phyloP scores from a whole-genome alignment of 2,797 vertebrate species.

The Nyctibius grandis region DNA sequence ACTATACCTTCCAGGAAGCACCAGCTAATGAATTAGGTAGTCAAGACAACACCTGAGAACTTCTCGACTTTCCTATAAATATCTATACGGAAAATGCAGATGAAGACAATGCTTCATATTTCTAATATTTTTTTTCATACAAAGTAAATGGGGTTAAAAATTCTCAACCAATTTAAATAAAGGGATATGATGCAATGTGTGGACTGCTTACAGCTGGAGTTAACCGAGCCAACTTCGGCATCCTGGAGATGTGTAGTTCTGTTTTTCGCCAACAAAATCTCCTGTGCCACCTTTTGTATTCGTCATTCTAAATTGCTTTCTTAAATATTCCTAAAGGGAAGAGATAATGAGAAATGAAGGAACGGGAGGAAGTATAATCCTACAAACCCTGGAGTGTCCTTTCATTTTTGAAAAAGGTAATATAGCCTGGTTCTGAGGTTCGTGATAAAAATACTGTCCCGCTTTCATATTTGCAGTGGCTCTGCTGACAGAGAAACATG shows the following conservation, averaged over 20 bases:
- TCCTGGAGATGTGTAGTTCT: not conserved
- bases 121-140: not conserved
- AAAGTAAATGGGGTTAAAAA: not conserved
- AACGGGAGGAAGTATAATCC: not conserved
- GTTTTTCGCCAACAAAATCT: not conserved
- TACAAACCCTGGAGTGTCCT: not conserved
- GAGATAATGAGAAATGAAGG: not conserved
- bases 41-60: not conserved
- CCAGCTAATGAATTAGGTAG: not conserved
- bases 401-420: not conserved
- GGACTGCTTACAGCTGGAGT: not conserved
- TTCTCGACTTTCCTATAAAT: not conserved
- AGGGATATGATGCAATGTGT: not conserved
- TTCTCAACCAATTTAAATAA: not conserved
- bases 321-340: not conserved
- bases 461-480: not conserved
- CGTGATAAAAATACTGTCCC: not conserved
- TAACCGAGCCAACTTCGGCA: not conserved
- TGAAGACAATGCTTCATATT: not conserved
- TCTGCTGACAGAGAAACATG: not conserved
- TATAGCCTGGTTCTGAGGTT: not conserved
- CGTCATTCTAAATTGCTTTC: not conserved
- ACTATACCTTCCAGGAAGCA: not conserved
- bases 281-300: not conserved
- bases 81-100: not conserved